These are phyloP conservation scores for Toxostoma redivivum DNA, from an alignment of 2,113 vertebrate species.

Conservation along the genomic window DNA sequence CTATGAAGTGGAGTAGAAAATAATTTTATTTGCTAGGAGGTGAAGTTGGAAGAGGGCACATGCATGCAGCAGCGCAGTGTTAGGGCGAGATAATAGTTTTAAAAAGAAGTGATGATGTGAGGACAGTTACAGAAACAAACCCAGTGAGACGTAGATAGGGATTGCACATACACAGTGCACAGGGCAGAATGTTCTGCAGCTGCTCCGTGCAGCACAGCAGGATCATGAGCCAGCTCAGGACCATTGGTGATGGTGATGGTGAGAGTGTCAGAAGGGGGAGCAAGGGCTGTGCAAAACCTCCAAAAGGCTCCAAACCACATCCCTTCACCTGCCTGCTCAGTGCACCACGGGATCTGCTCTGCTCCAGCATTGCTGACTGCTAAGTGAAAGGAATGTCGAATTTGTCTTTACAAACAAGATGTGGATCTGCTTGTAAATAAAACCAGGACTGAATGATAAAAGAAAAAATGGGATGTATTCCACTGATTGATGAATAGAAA, in stretches of 20 bases:
- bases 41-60: background rate
- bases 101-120: background rate
- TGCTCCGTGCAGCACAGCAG: background rate
- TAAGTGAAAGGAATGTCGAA: too few relatives aligned
- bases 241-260: rapidly evolving
- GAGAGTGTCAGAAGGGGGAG: background rate
- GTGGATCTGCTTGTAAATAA: too few relatives aligned
- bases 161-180: rapidly evolving
- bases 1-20: background rate
- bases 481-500: too few relatives aligned
- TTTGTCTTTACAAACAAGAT: too few relatives aligned
- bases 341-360: background rate
- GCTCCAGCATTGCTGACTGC: background rate
- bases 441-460: too few relatives aligned
- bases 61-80: background rate
- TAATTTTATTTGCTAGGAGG: background rate
- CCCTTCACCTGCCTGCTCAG: background rate
- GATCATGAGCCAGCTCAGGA: background rate
- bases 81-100: background rate
- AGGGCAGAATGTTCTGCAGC: background rate
- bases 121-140: background rate
- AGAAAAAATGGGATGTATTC: too few relatives aligned
- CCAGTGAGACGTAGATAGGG: background rate
- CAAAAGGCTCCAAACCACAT: background rate
- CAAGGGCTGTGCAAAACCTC: background rate